phyloP scores from a whole-genome alignment of 2,113 vertebrate genomes.

The Passer montanus region DNA sequence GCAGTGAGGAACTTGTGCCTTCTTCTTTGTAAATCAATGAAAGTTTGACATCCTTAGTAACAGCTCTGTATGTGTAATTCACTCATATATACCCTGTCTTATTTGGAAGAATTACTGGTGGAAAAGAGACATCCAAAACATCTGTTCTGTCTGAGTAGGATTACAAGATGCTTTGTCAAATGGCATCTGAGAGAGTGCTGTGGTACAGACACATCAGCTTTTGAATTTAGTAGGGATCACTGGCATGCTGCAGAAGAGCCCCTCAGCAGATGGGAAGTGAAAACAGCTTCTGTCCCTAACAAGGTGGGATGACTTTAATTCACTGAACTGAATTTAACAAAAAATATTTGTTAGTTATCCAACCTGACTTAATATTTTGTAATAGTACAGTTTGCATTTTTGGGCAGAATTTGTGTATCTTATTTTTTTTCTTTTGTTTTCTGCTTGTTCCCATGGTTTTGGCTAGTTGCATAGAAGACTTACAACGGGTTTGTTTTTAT shows the following conservation, averaged over 20 bases:
- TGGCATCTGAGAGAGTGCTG: background rate
- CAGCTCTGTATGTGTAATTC: background rate
- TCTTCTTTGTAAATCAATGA: background rate
- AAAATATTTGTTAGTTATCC: background rate
- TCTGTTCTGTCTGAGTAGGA: background rate
- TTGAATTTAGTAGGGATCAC: background rate
- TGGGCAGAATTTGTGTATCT: background rate
- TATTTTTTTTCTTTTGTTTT: background rate
- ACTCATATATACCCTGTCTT: background rate
- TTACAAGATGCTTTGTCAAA: background rate
- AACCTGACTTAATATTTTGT: background rate
- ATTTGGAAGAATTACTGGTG: background rate
- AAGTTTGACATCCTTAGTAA: background rate
- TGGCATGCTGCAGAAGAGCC: background rate
- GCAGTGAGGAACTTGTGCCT: background rate
- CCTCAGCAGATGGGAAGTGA: background rate
- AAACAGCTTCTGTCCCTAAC: background rate
- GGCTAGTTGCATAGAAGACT: background rate
- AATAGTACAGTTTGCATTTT: background rate
- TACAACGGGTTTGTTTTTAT: background rate
- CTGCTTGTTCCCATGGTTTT: background rate
- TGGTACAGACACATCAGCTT: background rate
- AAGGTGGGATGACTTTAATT: background rate
- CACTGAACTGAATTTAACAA: background rate
- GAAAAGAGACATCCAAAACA: background rate